These are phyloP conservation scores for Mastomys coucha DNA, from an alignment of 2,113 vertebrate species.

Conservation along the genomic window DNA sequence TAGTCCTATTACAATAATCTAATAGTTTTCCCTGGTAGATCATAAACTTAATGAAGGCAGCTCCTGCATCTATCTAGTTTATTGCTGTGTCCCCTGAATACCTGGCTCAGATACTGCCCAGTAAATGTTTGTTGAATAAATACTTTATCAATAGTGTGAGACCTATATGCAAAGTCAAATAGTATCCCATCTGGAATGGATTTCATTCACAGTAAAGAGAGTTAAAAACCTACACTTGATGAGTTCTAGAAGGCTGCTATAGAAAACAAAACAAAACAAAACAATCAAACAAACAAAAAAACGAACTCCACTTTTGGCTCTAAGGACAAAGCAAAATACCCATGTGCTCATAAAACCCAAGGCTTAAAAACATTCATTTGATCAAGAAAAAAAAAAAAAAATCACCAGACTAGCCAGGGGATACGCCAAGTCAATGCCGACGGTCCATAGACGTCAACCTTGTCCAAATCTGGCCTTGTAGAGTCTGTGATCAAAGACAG, in stretches of 20 bases:
- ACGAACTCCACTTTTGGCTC: background rate
- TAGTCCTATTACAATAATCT: background rate
- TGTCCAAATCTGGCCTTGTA: slow-evolving; percentile 49
- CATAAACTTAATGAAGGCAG: slow-evolving; percentile 28
- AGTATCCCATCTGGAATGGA: background rate
- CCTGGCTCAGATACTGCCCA: background rate
- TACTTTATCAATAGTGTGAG: background rate
- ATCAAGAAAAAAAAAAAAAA: slow-evolving; percentile 17
- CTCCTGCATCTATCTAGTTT: background rate
- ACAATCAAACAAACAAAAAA: too few relatives aligned
- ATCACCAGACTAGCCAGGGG: background rate
- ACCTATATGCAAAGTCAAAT: background rate
- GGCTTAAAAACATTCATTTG: background rate
- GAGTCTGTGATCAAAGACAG: background rate
- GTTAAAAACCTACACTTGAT: background rate
- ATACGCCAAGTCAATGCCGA: background rate
- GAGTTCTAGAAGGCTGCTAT: background rate
- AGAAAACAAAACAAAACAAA: slow-evolving; percentile 2
- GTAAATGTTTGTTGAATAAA: slow-evolving; percentile 26
- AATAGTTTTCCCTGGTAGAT: background rate
- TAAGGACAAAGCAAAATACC: slow-evolving; percentile 30
- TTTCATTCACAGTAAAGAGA: background rate
- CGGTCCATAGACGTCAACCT: background rate
- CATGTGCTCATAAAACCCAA: background rate
- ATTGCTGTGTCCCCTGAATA: background rate